Evolutionary conservation across 1,140 invertebrate genomes (phyloP), one percentile per base, ranked within the genome.

Genomic region (Alviniconcha marisindica): DNA sequence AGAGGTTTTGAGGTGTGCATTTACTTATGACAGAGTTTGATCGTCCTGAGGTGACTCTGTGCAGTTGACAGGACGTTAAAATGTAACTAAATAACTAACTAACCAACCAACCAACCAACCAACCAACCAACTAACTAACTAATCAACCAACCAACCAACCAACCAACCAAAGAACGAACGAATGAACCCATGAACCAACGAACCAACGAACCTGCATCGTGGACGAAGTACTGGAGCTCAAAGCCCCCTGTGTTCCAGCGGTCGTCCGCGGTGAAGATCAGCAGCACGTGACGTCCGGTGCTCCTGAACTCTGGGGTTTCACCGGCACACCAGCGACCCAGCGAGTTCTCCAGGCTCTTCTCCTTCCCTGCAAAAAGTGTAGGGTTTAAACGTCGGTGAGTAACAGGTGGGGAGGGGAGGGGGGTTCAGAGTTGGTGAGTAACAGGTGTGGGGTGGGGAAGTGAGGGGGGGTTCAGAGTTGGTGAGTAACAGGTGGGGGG

Each of bases 241-340:
- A 84, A 84, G 10, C 84, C 84, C 14, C 84, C 84, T 36, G 38
- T 78, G 80, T 84, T 84, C 56, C 76, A 84, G 24, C 81, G 73
- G 10, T 82, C 80, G 56, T 84, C 80, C 28, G 84, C 84, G 21
- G 42, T 51, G 48, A 84, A 84, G 38, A 84, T 74, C 12, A 84
- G n/a, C 56, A 84, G 51, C 56, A 84, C 18, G 24, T 84, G 56
- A n/a, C 76, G 56, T 24, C 84, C 84, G 0, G 73, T 81, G 48
- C 84, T 84, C 12, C 33, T 40, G 36, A 51, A 84, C 73, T 54
- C 44, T 7, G 84, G 84, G 28, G 60, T 78, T 36, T 84, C 84
- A n/a, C 60, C 73, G 3, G 77, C 83, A 77, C 83, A 84, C 71
- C 71, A 84, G 3, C 83, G 77, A 5, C 83, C 83, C 36, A 84